phyloP scores from a whole-genome alignment of 2,888 invertebrate genomes.

The Hirtodrosophila histrioides region DNA sequence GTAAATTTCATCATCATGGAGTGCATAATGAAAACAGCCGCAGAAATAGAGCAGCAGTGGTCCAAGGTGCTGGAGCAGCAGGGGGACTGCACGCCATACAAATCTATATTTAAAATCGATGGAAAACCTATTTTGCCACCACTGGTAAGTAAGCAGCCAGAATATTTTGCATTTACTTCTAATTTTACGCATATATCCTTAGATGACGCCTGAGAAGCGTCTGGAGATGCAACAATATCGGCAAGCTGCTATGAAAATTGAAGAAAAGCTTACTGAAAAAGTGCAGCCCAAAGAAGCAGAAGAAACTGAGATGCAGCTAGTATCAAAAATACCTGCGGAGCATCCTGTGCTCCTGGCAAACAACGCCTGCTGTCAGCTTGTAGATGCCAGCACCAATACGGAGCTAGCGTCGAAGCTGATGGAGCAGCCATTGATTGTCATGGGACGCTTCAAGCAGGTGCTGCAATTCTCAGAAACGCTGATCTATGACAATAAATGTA shows the following conservation, averaged over 20 bases:
- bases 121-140: conserved; percentile 57
- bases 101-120: conserved; percentile 38
- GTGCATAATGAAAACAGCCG: conserved; percentile 31
- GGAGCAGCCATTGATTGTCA: conserved; percentile 12
- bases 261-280: conserved; percentile 1
- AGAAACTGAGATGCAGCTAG: neutral
- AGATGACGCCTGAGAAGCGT: conserved; percentile 57
- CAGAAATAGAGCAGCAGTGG: conserved; percentile 15
- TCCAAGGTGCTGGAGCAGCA: neutral
- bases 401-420: neutral
- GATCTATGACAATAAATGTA: conserved; percentile 54
- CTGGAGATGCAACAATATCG: conserved; percentile 55
- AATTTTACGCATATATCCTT: too few relatives aligned
- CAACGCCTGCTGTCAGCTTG: neutral
- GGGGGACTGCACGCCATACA: neutral
- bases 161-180: neutral
- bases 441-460: conserved; percentile 36
- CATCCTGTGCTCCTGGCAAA: neutral
- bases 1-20: conserved; percentile 43
- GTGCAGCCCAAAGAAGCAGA: neutral
- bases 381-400: conserved; percentile 53
- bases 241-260: conserved; percentile 38
- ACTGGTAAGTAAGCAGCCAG: conserved; percentile 40
- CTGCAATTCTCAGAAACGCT: conserved; percentile 54
- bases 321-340: too few relatives aligned